A percentile compares a stretch with the other conserved stretches of the same genome.
These are phyloP conservation scores for Poecilia picta DNA, from an alignment of 2,797 vertebrate species.

Conservation along the genomic window DNA sequence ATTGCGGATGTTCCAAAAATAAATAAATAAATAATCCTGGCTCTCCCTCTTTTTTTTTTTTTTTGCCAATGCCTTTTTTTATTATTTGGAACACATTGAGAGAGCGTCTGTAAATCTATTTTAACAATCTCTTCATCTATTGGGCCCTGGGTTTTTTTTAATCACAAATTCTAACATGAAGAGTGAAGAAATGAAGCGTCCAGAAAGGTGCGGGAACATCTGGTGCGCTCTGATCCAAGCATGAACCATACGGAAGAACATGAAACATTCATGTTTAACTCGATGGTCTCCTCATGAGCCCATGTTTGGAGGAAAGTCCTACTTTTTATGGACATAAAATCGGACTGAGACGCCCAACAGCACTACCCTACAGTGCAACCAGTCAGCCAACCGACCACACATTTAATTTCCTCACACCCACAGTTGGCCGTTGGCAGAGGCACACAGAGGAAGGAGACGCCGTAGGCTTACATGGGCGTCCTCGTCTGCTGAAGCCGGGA, in stretches of 20 bases:
- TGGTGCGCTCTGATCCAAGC: slow-evolving; percentile 62
- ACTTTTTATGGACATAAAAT: slow-evolving; percentile 59
- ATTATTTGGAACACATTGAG: not conserved
- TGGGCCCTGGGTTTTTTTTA: slow-evolving; percentile 33
- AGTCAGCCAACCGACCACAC: slow-evolving; percentile 60
- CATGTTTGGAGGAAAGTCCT: slow-evolving; percentile 55
- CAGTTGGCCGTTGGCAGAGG: slow-evolving; percentile 62
- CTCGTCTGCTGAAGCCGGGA: slow-evolving; percentile 60
- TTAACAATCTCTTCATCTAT: slow-evolving; percentile 37
- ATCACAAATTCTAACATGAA: slow-evolving; percentile 45
- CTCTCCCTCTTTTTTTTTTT: slow-evolving; percentile 40
- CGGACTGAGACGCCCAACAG: slow-evolving; percentile 46
- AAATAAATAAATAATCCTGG: slow-evolving; percentile 80
- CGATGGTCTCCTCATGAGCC: slow-evolving; percentile 52
- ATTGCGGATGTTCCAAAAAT: slow-evolving; percentile 81
- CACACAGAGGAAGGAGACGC: slow-evolving; percentile 52
- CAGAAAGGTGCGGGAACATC: slow-evolving; percentile 48
- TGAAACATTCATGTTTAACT: slow-evolving; percentile 68
- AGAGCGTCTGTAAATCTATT: slow-evolving; percentile 36
- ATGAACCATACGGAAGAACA: slow-evolving; percentile 63
- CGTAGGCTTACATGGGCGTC: slow-evolving; percentile 65
- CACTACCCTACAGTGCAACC: slow-evolving; percentile 43
- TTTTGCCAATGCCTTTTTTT: slow-evolving; percentile 10
- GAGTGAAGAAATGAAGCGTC: slow-evolving; percentile 52
- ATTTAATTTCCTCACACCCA: slow-evolving; percentile 65